phyloP scores from a whole-genome alignment of 2,888 invertebrate genomes.

The Drosophila mercatorum region DNA sequence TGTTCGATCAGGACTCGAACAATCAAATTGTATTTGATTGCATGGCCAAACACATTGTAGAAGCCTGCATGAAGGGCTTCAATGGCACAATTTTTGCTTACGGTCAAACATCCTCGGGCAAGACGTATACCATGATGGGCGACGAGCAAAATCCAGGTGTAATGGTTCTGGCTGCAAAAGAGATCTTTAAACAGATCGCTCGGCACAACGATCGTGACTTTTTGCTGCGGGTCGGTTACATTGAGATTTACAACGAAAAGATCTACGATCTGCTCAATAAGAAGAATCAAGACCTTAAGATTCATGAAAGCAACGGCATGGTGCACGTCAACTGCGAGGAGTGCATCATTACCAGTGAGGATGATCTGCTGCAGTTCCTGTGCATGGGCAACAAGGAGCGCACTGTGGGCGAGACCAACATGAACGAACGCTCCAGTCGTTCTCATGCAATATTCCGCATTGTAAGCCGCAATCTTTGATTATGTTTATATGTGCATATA shows the following conservation, averaged over 20 bases:
- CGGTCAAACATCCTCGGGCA: slow-evolving; percentile 95
- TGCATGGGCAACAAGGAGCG: slow-evolving; percentile 88
- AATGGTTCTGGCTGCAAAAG: slow-evolving; percentile 89
- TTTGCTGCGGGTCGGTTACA: slow-evolving; percentile 91
- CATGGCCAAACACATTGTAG: slow-evolving; percentile 90
- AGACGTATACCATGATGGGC: slow-evolving; percentile 94
- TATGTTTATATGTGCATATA: not conserved
- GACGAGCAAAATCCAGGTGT: slow-evolving; percentile 89
- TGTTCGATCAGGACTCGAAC: slow-evolving; percentile 87
- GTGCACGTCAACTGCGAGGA: slow-evolving; percentile 89
- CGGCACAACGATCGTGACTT: slow-evolving; percentile 88
- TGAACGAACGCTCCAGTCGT: slow-evolving; percentile 95
- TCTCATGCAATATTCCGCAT: slow-evolving; percentile 95
- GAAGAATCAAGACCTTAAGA: slow-evolving; percentile 87
- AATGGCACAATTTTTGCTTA: slow-evolving; percentile 96
- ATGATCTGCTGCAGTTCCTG: slow-evolving; percentile 87
- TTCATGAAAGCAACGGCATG: slow-evolving; percentile 88
- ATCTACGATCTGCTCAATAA: slow-evolving; percentile 90
- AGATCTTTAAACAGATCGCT: slow-evolving; percentile 89
- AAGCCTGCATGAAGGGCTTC: slow-evolving; percentile 89
- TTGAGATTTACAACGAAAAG: slow-evolving; percentile 95
- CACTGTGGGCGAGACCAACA: slow-evolving; percentile 91
- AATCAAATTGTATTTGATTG: slow-evolving; percentile 88
- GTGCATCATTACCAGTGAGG: slow-evolving; percentile 87
- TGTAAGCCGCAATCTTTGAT: slow-evolving; percentile 86